These are phyloP conservation scores for Petrolisthes manimaculis DNA, from an alignment of 2,888 invertebrate species.

Conservation along the genomic window DNA sequence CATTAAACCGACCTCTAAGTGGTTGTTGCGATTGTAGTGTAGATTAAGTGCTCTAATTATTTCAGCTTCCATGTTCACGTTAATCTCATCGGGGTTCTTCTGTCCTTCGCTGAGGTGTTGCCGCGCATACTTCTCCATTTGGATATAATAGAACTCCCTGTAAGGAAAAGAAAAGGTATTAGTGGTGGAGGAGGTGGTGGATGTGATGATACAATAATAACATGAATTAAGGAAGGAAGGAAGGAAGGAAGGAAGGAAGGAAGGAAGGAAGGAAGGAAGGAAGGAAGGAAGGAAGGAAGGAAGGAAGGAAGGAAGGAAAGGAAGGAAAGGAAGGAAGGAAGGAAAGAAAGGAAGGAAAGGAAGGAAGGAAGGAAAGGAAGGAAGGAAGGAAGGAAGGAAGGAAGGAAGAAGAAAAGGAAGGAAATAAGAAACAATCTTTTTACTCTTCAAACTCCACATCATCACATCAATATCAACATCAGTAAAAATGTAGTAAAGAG, in stretches of 20 bases:
- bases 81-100: constrained; percentile 91
- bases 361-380: constrained; percentile 17
- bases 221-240: neutral
- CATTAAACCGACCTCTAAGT: constrained; percentile 83
- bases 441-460: neutral
- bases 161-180: constrained; percentile 69
- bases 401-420: neutral
- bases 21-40: constrained; percentile 98
- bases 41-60: constrained; percentile 97
- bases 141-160: constrained; percentile 99
- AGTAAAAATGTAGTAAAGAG: neutral
- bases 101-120: constrained; percentile 97
- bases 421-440: neutral
- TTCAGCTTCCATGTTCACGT: constrained; percentile 95
- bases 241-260: constrained; percentile 10
- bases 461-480: neutral
- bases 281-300: constrained; percentile 1
- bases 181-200: neutral
- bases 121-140: constrained; percentile 99
- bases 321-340: neutral
- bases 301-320: neutral
- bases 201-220: neutral
- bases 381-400: constrained; percentile 3
- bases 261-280: constrained; percentile 11
- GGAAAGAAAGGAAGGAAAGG: neutral